phyloP scores from a whole-genome alignment of 2,797 vertebrate genomes.

The Poecilia wingei region DNA sequence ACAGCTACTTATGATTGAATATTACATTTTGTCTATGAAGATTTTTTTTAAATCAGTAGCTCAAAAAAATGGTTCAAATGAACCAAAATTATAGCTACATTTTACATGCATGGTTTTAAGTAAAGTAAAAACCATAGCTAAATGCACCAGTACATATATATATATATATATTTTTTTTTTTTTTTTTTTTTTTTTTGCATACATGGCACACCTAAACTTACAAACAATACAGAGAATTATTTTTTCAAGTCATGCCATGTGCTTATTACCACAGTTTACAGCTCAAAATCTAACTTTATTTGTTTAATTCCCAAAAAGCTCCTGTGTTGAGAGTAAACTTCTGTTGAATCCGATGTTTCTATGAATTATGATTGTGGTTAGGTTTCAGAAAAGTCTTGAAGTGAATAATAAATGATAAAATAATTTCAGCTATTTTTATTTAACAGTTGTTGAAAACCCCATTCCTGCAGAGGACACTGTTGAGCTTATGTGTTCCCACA shows the following conservation, averaged over 20 bases:
- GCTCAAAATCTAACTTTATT: neutral
- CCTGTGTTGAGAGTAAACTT: slow-evolving; percentile 16
- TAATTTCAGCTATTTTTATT: slow-evolving; percentile 1
- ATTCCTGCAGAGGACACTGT: accelerated
- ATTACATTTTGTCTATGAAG: neutral
- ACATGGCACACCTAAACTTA: neutral
- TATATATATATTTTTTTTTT: too few relatives aligned
- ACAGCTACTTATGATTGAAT: neutral
- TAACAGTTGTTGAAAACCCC: slow-evolving; percentile 14
- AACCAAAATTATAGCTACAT: neutral
- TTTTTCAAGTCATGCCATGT: neutral
- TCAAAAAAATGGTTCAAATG: neutral
- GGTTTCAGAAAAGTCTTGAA: neutral
- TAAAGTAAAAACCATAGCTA: neutral
- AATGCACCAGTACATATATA: neutral
- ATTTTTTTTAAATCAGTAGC: neutral
- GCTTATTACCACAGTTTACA: neutral
- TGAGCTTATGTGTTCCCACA: slow-evolving; percentile 63
- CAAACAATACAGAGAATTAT: neutral
- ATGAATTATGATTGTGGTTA: slow-evolving; percentile 33
- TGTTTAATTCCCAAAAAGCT: slow-evolving; percentile 17
- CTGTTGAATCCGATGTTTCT: slow-evolving; percentile 44
- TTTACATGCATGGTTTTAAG: neutral
- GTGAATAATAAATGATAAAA: neutral
- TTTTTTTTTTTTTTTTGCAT: too few relatives aligned